Evolutionary conservation across 1,140 invertebrate genomes (phyloP).

Genomic region (Liolophura sinensis): DNA sequence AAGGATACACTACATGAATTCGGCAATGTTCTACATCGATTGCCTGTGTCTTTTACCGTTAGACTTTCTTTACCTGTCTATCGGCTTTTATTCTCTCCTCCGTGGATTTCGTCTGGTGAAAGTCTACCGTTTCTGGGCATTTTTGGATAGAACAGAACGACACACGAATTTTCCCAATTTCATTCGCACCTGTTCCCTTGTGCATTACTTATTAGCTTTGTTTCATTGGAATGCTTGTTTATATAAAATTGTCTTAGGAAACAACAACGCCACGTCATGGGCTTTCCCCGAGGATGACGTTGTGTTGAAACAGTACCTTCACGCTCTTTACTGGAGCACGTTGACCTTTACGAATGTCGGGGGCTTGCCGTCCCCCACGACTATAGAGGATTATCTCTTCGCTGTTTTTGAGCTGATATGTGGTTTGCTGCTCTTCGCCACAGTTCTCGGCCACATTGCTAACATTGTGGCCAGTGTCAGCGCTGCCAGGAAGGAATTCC

Average conservation of each 20-base stretch:
- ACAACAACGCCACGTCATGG: slow-evolving; percentile 24
- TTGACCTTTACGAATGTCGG: slow-evolving; percentile 90
- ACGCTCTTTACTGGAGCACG: slow-evolving; percentile 98
- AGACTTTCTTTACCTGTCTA: slow-evolving; percentile 97
- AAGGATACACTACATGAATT: slow-evolving; percentile 97
- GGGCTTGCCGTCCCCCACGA: slow-evolving; percentile 69
- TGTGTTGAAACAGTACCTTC: slow-evolving; percentile 73
- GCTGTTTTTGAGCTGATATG: slow-evolving; percentile 55
- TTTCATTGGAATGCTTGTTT: slow-evolving; percentile 99
- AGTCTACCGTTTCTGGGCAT: slow-evolving; percentile 97
- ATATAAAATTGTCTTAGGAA: slow-evolving; percentile 69
- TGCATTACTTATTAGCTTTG: slow-evolving; percentile 96
- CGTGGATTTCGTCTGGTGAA: slow-evolving; percentile 96
- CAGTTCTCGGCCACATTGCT: slow-evolving; percentile 58
- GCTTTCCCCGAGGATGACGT: slow-evolving; percentile 41
- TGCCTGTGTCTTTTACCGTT: slow-evolving; percentile 95
- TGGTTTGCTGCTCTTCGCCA: slow-evolving; percentile 58
- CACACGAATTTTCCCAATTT: slow-evolving; percentile 99
- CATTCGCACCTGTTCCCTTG: slow-evolving; percentile 84
- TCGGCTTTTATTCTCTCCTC: slow-evolving; percentile 96
- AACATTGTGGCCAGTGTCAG: slow-evolving; percentile 59
- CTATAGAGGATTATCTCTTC: slow-evolving; percentile 69
- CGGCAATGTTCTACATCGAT: slow-evolving; percentile 98
- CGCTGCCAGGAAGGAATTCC: slow-evolving; percentile 58
- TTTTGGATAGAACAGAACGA: slow-evolving; percentile 96